phyloP scores from a whole-genome alignment of 2,797 vertebrate genomes.

The Phoebastria nigripes region DNA sequence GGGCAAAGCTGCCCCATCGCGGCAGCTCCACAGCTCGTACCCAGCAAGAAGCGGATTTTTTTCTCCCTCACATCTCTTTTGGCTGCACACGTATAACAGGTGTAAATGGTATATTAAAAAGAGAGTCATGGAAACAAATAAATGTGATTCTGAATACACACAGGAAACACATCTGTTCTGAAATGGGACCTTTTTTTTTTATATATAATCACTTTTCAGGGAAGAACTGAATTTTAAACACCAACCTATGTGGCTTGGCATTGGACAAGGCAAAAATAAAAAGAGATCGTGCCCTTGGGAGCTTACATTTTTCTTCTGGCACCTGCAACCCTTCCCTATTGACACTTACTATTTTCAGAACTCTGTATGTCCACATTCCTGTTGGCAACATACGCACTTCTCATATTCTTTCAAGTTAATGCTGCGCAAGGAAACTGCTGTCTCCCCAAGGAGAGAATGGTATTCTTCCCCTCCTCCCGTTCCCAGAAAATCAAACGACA shows the following conservation, averaged over 20 bases:
- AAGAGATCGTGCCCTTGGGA: background rate
- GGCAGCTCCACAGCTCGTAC: background rate
- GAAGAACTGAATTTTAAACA: conserved; percentile 1
- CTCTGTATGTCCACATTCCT: background rate
- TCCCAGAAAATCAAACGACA: conserved; percentile 3
- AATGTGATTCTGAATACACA: background rate
- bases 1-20: background rate
- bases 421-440: background rate
- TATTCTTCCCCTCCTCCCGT: background rate
- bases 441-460: conserved; percentile 28
- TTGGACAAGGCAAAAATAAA: conserved; percentile 25
- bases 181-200: background rate
- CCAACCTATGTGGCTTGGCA: background rate
- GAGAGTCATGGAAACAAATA: background rate
- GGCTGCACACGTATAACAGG: background rate
- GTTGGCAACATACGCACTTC: background rate
- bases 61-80: background rate
- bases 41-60: accelerated
- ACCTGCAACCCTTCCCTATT: background rate
- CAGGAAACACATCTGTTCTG: background rate
- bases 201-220: background rate
- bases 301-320: conserved; percentile 45
- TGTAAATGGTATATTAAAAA: background rate
- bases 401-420: conserved; percentile 45
- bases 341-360: conserved; percentile 49